These are phyloP conservation scores for Patella pellucida DNA, from an alignment of 2,888 invertebrate species.

Conservation along the genomic window DNA sequence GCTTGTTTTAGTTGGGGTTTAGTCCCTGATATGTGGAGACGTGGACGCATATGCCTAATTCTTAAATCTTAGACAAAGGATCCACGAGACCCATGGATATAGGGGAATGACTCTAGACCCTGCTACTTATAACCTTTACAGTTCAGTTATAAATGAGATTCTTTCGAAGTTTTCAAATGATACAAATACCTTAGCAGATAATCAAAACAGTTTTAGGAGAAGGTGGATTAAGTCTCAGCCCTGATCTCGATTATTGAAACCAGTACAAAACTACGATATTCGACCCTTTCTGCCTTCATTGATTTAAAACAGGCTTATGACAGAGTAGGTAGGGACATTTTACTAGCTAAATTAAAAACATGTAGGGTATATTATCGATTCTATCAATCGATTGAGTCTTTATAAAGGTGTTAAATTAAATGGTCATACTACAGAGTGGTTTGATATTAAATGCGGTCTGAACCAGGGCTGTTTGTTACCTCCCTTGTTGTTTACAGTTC, in stretches of 20 bases:
- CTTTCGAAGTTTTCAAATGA: conserved; percentile 21
- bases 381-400: not conserved
- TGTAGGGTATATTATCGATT: not conserved
- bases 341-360: not conserved
- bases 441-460: not conserved
- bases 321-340: not conserved
- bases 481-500: no score
- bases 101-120: conserved; percentile 30
- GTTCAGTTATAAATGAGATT: conserved; percentile 29
- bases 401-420: conserved; percentile 16
- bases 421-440: conserved; percentile 12
- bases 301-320: conserved; percentile 16
- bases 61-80: conserved; percentile 28
- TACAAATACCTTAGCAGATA: conserved; percentile 24
- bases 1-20: conserved; percentile 27
- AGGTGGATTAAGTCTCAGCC: conserved; percentile 26
- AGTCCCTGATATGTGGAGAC: conserved; percentile 24
- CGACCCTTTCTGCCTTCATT: conserved; percentile 10
- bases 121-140: conserved; percentile 31
- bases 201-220: conserved; percentile 33
- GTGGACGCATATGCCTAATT: conserved; percentile 26
- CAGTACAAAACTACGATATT: not conserved
- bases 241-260: conserved; percentile 18
- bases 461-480: no score
- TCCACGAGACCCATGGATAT: conserved; percentile 22